Evolutionary conservation across 2,888 invertebrate genomes (phyloP).

Genomic region (Blera fallax): DNA sequence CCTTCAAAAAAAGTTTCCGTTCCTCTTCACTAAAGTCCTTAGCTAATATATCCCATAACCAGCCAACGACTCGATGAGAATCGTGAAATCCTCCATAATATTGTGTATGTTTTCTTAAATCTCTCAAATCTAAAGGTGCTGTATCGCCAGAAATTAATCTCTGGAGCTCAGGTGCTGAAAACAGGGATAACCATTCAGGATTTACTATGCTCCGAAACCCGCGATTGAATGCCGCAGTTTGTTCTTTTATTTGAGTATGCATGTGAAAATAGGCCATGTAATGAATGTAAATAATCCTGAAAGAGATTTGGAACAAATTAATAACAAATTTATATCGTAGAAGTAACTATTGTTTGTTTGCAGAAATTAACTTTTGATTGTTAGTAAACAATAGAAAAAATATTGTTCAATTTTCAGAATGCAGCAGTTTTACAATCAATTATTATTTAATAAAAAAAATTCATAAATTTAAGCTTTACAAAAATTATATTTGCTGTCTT

Average conservation of each 20-base stretch:
- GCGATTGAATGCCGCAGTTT: conserved; percentile 97
- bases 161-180: conserved; percentile 97
- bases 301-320: not conserved
- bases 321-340: not conserved
- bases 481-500: too few relatives aligned
- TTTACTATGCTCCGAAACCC: conserved; percentile 98
- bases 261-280: conserved; percentile 99
- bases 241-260: conserved; percentile 98
- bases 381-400: too few relatives aligned
- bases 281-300: conserved; percentile 98
- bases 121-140: conserved; percentile 93
- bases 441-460: too few relatives aligned
- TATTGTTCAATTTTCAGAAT: too few relatives aligned
- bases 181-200: conserved; percentile 96
- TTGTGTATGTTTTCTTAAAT: conserved; percentile 95
- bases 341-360: too few relatives aligned
- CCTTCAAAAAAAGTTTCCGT: conserved; percentile 96
- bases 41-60: conserved; percentile 99
- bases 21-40: conserved; percentile 97
- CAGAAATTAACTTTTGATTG: too few relatives aligned
- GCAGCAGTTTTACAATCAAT: too few relatives aligned
- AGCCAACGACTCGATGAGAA: conserved; percentile 97
- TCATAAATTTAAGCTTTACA: too few relatives aligned
- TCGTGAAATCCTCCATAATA: conserved; percentile 99
- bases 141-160: conserved; percentile 98